phyloP scores from a whole-genome alignment of 30 jellyfish, hydroid and myxozoan genomes.

The Sanderia malayensis region DNA sequence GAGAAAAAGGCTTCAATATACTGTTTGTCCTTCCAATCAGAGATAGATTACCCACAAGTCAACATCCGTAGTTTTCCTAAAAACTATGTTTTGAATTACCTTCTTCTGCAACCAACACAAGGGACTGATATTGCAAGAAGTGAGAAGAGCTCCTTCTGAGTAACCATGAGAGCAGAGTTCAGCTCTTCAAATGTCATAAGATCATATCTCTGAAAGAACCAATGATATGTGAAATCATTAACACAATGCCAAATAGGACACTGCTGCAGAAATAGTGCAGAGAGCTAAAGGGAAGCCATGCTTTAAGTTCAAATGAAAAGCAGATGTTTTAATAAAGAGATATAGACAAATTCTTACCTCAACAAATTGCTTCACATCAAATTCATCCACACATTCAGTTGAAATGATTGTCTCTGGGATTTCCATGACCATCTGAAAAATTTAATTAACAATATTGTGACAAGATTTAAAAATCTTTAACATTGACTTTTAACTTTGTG shows the following conservation, averaged over 20 bases:
- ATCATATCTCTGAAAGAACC: conserved; percentile 63
- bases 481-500: no score
- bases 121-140: conserved; percentile 77
- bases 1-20: no score
- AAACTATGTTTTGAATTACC: conserved; percentile 19
- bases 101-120: conserved; percentile 93
- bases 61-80: not conserved
- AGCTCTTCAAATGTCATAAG: conserved; percentile 63
- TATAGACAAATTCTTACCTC: conserved; percentile 38
- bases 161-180: conserved; percentile 65
- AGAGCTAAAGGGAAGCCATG: no score
- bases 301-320: no score
- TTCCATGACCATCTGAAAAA: conserved; percentile 86
- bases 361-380: conserved; percentile 67
- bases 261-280: no score
- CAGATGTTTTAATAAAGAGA: no score
- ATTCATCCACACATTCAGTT: conserved; percentile 69
- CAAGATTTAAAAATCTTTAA: no score
- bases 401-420: conserved; percentile 78
- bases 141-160: conserved; percentile 74
- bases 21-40: no score
- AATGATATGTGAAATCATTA: no score
- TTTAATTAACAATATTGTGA: no score
- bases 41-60: not conserved
- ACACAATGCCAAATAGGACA: no score